Evolutionary conservation across 1,140 invertebrate genomes (phyloP), one percentile per base, ranked within the genome.

Genomic region (Bombus impatiens): DNA sequence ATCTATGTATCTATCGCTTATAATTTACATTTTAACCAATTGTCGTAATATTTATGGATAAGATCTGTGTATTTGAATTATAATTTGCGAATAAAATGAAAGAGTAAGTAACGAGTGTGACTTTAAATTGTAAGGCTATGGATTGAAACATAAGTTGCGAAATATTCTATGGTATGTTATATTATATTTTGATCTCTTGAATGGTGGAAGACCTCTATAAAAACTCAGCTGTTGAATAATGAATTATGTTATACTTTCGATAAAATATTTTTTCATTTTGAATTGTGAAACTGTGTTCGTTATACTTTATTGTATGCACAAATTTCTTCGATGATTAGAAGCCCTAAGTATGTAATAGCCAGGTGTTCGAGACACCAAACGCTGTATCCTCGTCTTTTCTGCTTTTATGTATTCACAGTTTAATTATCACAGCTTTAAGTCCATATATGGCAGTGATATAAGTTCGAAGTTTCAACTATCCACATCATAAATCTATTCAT

Each of bases 271-370:
- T 6, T 70, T 47, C 32, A 71, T 47, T 62, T 10, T 42, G 72
- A 13, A 75, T 40, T 72, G 13, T 72, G 13, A 15, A 28, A 42
- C 4, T 18, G 12, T 22, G 47, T 53, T 6, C 0, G 4, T 67
- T 13, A 15, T 40, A 32, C 57, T 84, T 72, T 8, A 77, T 53
- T 68, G 47, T 62, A 32, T 83, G 77, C 80, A 87, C 84, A 57
- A 86, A 82, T 87, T 78, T 89, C 71, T 83, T 84, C 77, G 78
- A 84, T 74, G 44, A 2, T 40, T 57, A n/a, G 57, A 57, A 87
- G 88, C 87, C 90, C 83, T 75, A 82, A 82, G 90, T 92, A 91
- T 74, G 67, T 93, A 92, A 40, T 90, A 93, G 92, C 93, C 93
- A 94, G 92, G 92, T 91, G 86, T 87, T 89, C 78, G 87, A 91